Conservation (phyloP, 2,113 vertebrate genomes). For the Burhinus bistriatus region DNA sequence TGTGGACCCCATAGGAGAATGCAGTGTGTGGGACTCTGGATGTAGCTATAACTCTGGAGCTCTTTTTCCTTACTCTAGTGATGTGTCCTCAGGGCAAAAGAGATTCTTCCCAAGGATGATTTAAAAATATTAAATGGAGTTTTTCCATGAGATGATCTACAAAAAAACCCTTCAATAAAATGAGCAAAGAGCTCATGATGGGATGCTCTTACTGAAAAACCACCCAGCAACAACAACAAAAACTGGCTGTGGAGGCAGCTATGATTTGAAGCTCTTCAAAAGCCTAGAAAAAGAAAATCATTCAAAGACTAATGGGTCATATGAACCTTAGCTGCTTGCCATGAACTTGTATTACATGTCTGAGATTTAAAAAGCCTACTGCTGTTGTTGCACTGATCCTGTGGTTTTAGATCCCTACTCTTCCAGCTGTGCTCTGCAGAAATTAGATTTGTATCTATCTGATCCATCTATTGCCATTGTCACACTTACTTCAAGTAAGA, state of each 20-base stretch:
- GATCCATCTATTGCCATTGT: neutral
- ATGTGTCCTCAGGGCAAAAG: neutral
- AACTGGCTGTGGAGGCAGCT: neutral
- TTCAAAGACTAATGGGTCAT: constrained; percentile 4
- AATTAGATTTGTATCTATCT: neutral
- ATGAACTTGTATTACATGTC: neutral
- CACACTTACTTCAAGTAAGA: neutral
- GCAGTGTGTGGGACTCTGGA: neutral
- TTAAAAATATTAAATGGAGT: constrained; percentile 3
- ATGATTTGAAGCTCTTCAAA: constrained; percentile 28
- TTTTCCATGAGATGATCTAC: constrained; percentile 12
- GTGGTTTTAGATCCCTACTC: neutral
- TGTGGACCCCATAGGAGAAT: neutral
- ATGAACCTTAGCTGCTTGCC: neutral
- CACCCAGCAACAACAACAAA: constrained; percentile 5
- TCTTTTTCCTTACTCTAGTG: neutral
- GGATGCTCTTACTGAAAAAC: neutral
- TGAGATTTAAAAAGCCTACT: neutral
- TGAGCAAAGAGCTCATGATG: neutral
- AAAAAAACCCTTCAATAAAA: constrained; percentile 44
- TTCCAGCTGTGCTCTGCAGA: neutral
- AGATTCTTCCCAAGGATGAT: neutral
- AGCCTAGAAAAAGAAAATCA: constrained; percentile 22
- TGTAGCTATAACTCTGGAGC: neutral
- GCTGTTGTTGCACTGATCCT: neutral